phyloP scores from a whole-genome alignment of 2,888 invertebrate genomes.

The Blera fallax region DNA sequence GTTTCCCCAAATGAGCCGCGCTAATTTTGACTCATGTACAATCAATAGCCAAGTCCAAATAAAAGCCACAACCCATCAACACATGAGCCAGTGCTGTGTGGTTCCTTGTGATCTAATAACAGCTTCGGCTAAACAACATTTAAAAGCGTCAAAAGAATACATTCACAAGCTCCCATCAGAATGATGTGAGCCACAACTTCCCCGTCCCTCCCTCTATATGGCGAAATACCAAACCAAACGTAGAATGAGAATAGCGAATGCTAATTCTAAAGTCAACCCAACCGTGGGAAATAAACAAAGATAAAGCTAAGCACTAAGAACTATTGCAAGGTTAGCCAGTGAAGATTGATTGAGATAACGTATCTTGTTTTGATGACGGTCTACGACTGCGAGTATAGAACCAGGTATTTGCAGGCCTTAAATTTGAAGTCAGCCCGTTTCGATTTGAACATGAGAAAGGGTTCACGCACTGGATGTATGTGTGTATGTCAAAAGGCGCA shows the following conservation, averaged over 20 bases:
- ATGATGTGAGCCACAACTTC: neutral
- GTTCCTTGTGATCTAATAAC: neutral
- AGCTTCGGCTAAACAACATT: neutral
- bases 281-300: slow-evolving; percentile 66
- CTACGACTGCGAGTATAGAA: too few species aligned
- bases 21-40: neutral
- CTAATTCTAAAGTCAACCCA: slow-evolving; percentile 47
- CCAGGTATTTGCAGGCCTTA: neutral
- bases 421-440: neutral
- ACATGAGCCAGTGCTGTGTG: neutral
- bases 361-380: neutral
- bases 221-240: slow-evolving; percentile 13
- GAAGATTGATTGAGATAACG: slow-evolving; percentile 38
- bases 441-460: neutral
- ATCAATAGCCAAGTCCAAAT: neutral
- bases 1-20: neutral
- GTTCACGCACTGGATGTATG: neutral
- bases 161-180: neutral
- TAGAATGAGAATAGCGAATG: slow-evolving; percentile 16
- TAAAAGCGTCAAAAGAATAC: slow-evolving; percentile 3
- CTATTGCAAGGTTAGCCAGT: slow-evolving; percentile 40
- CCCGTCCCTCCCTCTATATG: neutral
- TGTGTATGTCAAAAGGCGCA: slow-evolving; percentile 1
- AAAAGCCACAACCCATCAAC: neutral
- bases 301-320: slow-evolving; percentile 40